These are phyloP conservation scores for Diacarnus erythraeanus DNA, from an alignment of 37 sponge, comb jelly and placozoan species.

Conservation along the genomic window DNA sequence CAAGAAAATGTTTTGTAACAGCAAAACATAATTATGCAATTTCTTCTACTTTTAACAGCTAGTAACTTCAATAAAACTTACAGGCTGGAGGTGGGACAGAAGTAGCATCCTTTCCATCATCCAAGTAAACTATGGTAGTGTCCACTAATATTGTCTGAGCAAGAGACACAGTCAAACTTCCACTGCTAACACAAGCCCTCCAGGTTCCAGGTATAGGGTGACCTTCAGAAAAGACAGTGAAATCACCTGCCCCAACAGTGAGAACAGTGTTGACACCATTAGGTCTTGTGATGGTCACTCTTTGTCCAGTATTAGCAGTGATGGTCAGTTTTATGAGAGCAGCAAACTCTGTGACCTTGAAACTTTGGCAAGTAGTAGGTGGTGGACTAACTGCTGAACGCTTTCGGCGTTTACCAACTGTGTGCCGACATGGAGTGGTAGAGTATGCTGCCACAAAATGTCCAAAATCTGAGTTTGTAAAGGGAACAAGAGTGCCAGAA, in stretches of 20 bases:
- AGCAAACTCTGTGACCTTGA: not conserved
- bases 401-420: not conserved
- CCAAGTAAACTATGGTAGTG: not conserved
- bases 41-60: too few species aligned
- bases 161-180: not conserved
- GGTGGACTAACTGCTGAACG: not conserved
- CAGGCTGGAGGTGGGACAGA: not conserved
- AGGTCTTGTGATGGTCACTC: not conserved
- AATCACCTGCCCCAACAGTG: not conserved
- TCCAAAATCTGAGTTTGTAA: not conserved
- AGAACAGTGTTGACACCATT: not conserved
- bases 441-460: not conserved
- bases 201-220: conserved; percentile 9
- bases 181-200: not conserved
- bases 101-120: not conserved
- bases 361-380: not conserved
- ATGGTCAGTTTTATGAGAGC: not conserved
- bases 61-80: conserved; percentile 12
- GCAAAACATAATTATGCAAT: too few species aligned
- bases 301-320: not conserved
- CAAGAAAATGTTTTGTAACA: too few species aligned
- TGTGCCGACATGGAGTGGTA: not conserved
- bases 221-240: not conserved
- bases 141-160: not conserved
- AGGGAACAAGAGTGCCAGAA: not conserved